Conservation (phyloP, 2,113 vertebrate species). For the Pungitius pungitius region DNA sequence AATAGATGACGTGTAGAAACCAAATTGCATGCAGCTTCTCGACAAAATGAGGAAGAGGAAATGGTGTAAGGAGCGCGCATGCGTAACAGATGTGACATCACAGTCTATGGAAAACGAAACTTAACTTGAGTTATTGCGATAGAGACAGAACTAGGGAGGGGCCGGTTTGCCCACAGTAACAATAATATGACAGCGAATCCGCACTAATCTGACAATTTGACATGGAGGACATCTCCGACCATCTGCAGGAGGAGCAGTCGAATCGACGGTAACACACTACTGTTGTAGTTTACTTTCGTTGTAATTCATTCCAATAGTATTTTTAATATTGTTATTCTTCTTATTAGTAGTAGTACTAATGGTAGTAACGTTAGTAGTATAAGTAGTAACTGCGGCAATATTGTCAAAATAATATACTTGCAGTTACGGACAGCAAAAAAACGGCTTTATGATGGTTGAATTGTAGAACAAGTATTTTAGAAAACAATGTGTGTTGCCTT, state of each 20-base stretch:
- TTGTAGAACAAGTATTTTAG: neutral
- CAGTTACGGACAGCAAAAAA: neutral
- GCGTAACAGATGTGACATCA: neutral
- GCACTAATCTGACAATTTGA: neutral
- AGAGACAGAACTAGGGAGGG: neutral
- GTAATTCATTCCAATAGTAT: neutral
- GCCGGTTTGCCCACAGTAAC: neutral
- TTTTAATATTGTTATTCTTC: neutral
- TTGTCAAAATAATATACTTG: neutral
- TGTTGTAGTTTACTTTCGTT: neutral
- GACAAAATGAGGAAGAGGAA: neutral
- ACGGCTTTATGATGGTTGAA: neutral
- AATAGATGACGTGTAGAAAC: neutral
- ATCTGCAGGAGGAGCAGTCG: neutral
- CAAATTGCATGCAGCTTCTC: neutral
- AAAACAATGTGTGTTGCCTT: neutral
- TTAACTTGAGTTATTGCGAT: neutral
- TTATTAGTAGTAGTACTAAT: neutral
- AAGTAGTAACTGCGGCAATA: neutral
- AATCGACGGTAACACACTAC: neutral
- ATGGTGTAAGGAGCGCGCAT: neutral
- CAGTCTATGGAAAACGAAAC: neutral
- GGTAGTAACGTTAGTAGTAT: neutral
- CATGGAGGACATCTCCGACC: neutral
- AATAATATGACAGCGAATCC: neutral